Conservation (phyloP, 2,797 vertebrate species). For the Cynodonichthys magdalenae region DNA sequence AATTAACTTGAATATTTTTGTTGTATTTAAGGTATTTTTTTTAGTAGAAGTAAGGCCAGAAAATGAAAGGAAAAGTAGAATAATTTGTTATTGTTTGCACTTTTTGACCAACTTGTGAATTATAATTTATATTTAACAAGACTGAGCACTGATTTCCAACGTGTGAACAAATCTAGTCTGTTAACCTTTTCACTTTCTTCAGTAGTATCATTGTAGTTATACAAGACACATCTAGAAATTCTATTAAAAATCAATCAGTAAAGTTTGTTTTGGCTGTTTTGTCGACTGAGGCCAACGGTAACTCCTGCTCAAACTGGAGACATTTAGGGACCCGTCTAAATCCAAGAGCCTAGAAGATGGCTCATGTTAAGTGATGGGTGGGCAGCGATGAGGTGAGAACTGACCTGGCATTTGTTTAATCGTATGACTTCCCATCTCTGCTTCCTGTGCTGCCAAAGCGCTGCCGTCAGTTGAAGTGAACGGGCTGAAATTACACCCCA, state of each 20-base stretch:
- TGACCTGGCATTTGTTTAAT: conserved; percentile 49
- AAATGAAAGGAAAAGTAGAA: neutral
- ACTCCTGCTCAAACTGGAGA: conserved; percentile 25
- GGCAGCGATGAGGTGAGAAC: conserved; percentile 39
- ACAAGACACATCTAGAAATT: no score
- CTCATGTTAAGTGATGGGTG: conserved; percentile 38
- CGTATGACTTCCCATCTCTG: conserved; percentile 52
- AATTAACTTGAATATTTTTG: conserved; percentile 15
- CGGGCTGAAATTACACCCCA: conserved; percentile 74
- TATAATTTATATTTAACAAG: neutral
- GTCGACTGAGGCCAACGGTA: conserved; percentile 31
- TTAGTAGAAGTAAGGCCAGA: neutral
- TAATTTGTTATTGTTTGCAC: conserved; percentile 1
- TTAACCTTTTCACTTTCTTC: no score
- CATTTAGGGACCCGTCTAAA: conserved; percentile 29
- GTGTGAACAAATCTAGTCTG: no score
- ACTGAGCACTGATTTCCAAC: no score
- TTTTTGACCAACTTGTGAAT: neutral
- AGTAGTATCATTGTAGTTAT: no score
- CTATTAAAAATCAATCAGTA: neutral
- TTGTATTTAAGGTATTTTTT: neutral
- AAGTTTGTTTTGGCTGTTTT: conserved; percentile 1
- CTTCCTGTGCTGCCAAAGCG: conserved; percentile 46
- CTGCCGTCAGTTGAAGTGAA: conserved; percentile 39
- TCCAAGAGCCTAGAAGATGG: conserved; percentile 26